Evolutionary conservation across 1,140 invertebrate species (phyloP), one percentile per base, ranked within the genome.

Genomic region (Drosophila ogumai): DNA sequence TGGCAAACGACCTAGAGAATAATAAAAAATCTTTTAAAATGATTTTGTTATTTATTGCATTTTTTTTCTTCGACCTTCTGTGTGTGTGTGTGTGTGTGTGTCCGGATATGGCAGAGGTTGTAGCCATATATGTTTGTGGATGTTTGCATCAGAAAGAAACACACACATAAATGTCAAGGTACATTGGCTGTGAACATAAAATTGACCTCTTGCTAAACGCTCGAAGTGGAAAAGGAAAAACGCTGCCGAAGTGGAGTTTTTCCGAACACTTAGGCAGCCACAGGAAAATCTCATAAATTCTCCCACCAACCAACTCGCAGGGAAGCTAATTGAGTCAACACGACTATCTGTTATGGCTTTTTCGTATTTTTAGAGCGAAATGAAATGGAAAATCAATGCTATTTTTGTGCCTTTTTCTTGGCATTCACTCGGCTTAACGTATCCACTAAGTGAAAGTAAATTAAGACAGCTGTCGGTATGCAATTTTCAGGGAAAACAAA

Each of bases 241-340:
- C 31, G 56, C 25, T 61, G 46, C 31, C 55, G 15, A 40, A 60
- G 55, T 43, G 31, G 55, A 81, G 58, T 64, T 88, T 60, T 50
- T 59, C 46, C 38, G 15, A 76, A 71, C 79, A 80, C 79, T 82
- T 71, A 63, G 56, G 46, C 38, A 54, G 52, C 56, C 28, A 10
- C 58, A 63, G 32, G 13, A 59, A 63, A 63, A 28, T 40, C 34
- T 47, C 75, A 87, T 87, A 87, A 82, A 87, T 87, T 68, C 50
- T 12, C 31, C n/a, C 13, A 67, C 8, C 28, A 56, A 65, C 9
- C 32, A 36, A 49, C 22, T 60, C 28, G 49, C 15, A 49, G 36
- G 59, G 38, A 28, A 75, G 67, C 84, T 88, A 87, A 82, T 88
- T 82, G 67, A 87, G 84, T 88, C 80, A 73, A 60, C 64, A 76